phyloP scores from a whole-genome alignment of 2,888 invertebrate genomes.

The Petrolisthes cinctipes region DNA sequence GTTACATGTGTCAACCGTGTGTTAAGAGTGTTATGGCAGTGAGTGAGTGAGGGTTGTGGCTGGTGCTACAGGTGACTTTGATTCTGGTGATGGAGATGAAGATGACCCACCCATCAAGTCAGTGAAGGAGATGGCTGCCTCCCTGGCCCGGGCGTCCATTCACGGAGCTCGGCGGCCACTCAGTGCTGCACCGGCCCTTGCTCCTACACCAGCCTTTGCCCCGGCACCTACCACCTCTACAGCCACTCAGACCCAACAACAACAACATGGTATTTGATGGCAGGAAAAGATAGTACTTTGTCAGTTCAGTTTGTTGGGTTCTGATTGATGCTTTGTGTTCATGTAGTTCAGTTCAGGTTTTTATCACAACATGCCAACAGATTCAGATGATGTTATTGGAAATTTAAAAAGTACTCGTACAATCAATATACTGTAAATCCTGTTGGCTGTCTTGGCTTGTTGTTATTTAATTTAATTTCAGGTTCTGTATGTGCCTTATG shows the following conservation, averaged over 20 bases:
- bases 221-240: background rate
- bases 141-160: conserved; percentile 68
- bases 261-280: background rate
- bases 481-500: too few species aligned
- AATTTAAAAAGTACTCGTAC: too few species aligned
- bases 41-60: background rate
- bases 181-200: background rate
- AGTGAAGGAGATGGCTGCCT: conserved; percentile 73
- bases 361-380: too few species aligned
- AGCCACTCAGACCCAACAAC: background rate
- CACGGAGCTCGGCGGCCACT: background rate
- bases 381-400: too few species aligned
- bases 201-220: background rate
- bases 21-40: background rate
- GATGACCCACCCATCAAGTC: conserved; percentile 68
- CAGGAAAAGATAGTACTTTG: too few species aligned
- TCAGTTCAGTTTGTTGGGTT: too few species aligned
- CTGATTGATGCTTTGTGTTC: too few species aligned
- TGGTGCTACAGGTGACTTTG: conserved; percentile 45
- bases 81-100: conserved; percentile 36
- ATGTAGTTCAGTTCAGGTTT: too few species aligned
- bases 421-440: too few species aligned
- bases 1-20: too few species aligned
- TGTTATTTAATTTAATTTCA: too few species aligned
- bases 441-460: too few species aligned